These are phyloP conservation scores for Glossophaga mutica DNA, from an alignment of 2,797 vertebrate species.

Conservation along the genomic window DNA sequence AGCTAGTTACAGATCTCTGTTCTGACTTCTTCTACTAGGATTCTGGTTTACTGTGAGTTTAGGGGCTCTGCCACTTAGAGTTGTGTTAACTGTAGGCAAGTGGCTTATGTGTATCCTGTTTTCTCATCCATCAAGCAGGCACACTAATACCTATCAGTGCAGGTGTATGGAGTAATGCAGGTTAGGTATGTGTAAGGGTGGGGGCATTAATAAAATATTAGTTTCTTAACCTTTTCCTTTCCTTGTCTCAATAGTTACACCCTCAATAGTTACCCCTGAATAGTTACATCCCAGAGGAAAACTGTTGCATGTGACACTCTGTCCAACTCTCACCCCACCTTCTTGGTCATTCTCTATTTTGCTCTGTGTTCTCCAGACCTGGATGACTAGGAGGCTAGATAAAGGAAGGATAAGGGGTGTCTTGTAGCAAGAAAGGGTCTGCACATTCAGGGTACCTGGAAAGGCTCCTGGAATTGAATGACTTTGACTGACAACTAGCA, in stretches of 20 bases:
- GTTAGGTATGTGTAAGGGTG: neutral
- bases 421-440: neutral
- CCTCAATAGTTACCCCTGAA: too few species aligned
- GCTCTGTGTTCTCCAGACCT: neutral
- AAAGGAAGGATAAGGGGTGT: neutral
- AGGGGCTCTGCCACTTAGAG: neutral
- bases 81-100: neutral
- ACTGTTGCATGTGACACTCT: neutral
- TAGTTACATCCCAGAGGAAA: slow-evolving; percentile 26
- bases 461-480: neutral
- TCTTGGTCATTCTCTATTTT: neutral
- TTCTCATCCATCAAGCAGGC: neutral
- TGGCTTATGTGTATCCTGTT: neutral
- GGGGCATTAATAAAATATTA: neutral
- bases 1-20: neutral
- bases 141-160: neutral
- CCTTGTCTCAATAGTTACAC: neutral
- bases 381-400: neutral
- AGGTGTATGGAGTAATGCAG: neutral
- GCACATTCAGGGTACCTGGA: neutral
- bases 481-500: neutral
- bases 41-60: neutral
- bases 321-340: neutral
- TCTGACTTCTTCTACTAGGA: neutral
- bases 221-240: neutral